A percentile compares a stretch with the other conserved stretches of the same genome.
Conservation (phyloP, 1,140 invertebrate species). For the Leucophenga varia region DNA sequence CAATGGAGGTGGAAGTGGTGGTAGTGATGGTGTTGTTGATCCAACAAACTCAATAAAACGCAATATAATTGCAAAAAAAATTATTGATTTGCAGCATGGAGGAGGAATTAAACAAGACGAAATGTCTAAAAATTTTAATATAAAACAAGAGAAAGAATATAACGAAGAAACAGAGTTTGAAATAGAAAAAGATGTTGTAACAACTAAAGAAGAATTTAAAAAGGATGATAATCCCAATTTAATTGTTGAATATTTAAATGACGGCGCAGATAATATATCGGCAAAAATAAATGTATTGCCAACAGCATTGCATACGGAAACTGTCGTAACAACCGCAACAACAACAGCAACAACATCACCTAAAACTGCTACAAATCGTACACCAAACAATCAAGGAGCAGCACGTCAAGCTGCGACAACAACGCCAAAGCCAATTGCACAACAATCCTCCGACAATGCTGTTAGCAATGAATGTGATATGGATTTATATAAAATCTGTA, state of each 20-base stretch:
- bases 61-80: no score
- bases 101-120: no score
- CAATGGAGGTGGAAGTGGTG: no score
- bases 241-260: constrained; percentile 38
- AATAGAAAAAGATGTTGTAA: constrained; percentile 9
- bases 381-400: no score
- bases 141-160: no score
- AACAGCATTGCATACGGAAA: constrained; percentile 8
- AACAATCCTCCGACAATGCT: not conserved
- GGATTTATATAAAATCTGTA: constrained; percentile 46
- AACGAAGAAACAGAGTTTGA: constrained; percentile 25
- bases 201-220: no score
- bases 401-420: no score
- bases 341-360: constrained; percentile 11
- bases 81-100: no score
- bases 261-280: constrained; percentile 34
- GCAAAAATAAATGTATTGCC: constrained; percentile 36
- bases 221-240: constrained; percentile 9
- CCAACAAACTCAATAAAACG: no score
- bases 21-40: no score
- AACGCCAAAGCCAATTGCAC: not conserved
- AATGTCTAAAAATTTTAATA: no score
- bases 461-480: constrained; percentile 29
- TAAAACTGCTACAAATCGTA: not conserved
- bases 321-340: constrained; percentile 13